These are phyloP conservation scores for Kryptolebias ocellatus DNA, from an alignment of 2,797 vertebrate genomes.

Conservation along the genomic window DNA sequence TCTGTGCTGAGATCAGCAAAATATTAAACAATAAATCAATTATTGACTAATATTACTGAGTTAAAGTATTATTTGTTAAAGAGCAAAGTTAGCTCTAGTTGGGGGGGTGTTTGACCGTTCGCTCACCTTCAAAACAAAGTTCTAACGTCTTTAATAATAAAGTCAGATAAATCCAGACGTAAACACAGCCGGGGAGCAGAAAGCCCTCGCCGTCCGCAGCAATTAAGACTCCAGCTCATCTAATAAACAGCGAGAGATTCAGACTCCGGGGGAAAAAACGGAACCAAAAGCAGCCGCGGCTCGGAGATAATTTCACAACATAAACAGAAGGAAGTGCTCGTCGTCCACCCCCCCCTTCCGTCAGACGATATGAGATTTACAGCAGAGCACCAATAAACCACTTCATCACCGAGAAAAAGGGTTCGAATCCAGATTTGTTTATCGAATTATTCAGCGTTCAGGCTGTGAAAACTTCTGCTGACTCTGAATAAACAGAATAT, in stretches of 20 bases:
- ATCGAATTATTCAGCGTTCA: too few relatives aligned
- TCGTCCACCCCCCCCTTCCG: conserved; percentile 8
- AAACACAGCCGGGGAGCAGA: not conserved
- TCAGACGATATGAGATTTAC: conserved; percentile 22
- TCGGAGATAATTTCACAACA: conserved; percentile 3
- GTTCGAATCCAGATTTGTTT: too few relatives aligned
- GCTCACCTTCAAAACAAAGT: too few relatives aligned
- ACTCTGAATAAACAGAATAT: too few relatives aligned
- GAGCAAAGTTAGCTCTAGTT: not conserved
- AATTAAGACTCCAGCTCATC: not conserved
- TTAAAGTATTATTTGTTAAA: too few relatives aligned
- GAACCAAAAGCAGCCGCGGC: not conserved
- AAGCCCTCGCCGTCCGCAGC: not conserved
- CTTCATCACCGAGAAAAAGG: not conserved
- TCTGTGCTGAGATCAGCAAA: too few relatives aligned
- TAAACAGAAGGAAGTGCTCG: conserved; percentile 9
- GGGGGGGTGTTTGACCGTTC: too few relatives aligned
- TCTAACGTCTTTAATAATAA: too few relatives aligned
- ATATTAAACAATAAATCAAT: too few relatives aligned
- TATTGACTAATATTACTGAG: too few relatives aligned
- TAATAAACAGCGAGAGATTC: not conserved
- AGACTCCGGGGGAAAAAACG: not conserved
- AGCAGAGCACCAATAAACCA: not conserved
- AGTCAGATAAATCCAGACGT: not conserved
- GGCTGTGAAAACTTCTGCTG: too few relatives aligned